Percentiles rank a stretch among this genome's conserved stretches.
These are phyloP conservation scores for Antitype chi DNA, from an alignment of 2,888 invertebrate genomes.

Conservation along the genomic window DNA sequence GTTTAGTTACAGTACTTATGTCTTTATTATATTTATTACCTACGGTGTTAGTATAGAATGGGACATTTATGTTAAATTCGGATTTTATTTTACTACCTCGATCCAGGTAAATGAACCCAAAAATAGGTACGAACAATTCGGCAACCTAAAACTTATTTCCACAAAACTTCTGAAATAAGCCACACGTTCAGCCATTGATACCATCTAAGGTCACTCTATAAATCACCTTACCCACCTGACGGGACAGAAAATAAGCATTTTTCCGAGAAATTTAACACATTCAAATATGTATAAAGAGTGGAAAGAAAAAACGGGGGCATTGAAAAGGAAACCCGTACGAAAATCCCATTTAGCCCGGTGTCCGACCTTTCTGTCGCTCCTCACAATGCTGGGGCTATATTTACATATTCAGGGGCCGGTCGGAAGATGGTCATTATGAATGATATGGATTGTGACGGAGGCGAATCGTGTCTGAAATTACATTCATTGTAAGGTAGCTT, in stretches of 20 bases:
- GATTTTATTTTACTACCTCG: constrained; percentile 12
- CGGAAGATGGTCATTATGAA: constrained; percentile 85
- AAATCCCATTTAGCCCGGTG: constrained; percentile 84
- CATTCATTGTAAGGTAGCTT: constrained; percentile 68
- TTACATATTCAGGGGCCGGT: constrained; percentile 78
- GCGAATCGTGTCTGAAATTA: constrained; percentile 80
- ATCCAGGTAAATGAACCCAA: constrained; percentile 28
- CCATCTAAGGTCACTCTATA: constrained; percentile 68
- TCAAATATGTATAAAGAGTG: constrained; percentile 73
- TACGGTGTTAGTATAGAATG: background rate
- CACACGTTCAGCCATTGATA: constrained; percentile 60
- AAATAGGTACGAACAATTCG: constrained; percentile 44
- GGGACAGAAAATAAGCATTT: constrained; percentile 82
- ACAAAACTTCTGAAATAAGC: constrained; percentile 60
- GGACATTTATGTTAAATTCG: background rate
- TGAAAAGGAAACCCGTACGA: constrained; percentile 81
- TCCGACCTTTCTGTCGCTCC: constrained; percentile 80
- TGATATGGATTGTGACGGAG: constrained; percentile 74
- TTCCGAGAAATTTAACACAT: constrained; percentile 89
- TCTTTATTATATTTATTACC: no score
- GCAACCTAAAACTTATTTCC: constrained; percentile 56
- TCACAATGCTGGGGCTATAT: constrained; percentile 79
- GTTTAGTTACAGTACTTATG: no score
- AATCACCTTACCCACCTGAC: constrained; percentile 78
- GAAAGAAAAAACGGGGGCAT: constrained; percentile 68